Evolutionary conservation across 2,888 invertebrate species (phyloP).

Genomic region (Eupithecia tripunctaria): DNA sequence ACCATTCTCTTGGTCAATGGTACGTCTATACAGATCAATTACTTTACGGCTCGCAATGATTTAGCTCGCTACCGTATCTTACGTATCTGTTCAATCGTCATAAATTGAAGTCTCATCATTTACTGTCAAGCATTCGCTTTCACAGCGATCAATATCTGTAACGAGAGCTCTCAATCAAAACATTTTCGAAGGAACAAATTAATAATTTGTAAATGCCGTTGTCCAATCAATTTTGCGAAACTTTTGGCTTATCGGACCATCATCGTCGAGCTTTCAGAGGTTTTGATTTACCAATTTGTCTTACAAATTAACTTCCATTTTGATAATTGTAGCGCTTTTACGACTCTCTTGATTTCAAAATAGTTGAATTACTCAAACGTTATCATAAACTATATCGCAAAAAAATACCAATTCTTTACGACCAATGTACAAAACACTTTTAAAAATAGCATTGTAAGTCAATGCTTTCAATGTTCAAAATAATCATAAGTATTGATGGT

Average conservation of each 20-base stretch:
- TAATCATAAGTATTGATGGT: constrained; percentile 10
- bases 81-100: constrained; percentile 9
- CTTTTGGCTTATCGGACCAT: constrained; percentile 38
- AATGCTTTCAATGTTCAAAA: not conserved
- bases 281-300: constrained; percentile 29
- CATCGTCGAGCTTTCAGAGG: constrained; percentile 29
- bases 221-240: constrained; percentile 46
- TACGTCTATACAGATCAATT: not conserved
- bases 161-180: constrained; percentile 48
- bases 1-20: not conserved
- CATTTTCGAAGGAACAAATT: constrained; percentile 43
- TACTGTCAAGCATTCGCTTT: constrained; percentile 35
- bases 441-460: constrained; percentile 2
- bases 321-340: not conserved
- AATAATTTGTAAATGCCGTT: constrained; percentile 40
- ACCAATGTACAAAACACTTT: not conserved
- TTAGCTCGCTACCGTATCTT: not conserved
- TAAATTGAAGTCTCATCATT: constrained; percentile 33
- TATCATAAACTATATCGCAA: not conserved
- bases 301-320: constrained; percentile 21
- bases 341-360: not conserved
- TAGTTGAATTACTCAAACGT: not conserved
- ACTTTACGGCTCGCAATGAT: not conserved
- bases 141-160: constrained; percentile 41
- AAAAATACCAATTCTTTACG: not conserved